Evolutionary conservation across 2,888 invertebrate genomes (phyloP).

Genomic region (Marasmarcha lunaedactyla): DNA sequence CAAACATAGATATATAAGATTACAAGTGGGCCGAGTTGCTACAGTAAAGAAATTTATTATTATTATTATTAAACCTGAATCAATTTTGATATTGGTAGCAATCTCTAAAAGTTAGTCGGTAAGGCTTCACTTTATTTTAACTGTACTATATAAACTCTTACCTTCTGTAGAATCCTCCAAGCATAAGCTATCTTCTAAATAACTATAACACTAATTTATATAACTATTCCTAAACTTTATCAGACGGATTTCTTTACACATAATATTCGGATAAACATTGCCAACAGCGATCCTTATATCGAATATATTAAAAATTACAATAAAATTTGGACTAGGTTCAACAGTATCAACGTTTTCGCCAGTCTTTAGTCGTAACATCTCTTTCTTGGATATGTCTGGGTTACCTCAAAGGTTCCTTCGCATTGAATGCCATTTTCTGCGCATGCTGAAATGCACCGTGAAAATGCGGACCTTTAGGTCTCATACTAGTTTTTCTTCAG

Average conservation of each 20-base stretch:
- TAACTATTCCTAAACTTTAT: too few species aligned
- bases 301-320: conserved; percentile 3
- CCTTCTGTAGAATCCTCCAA: too few species aligned
- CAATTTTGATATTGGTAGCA: too few species aligned
- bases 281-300: conserved; percentile 11
- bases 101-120: too few species aligned
- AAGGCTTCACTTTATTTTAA: too few species aligned
- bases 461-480: conserved; percentile 37
- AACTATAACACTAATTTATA: too few species aligned
- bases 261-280: conserved; percentile 10
- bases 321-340: neutral
- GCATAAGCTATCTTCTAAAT: too few species aligned
- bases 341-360: conserved; percentile 20
- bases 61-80: too few species aligned
- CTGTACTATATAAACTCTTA: too few species aligned
- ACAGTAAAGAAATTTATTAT: too few species aligned
- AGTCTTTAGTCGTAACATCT: conserved; percentile 39
- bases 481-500: conserved; percentile 65
- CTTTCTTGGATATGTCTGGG: conserved; percentile 37
- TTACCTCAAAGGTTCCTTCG: conserved; percentile 24
- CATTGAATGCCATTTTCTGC: conserved; percentile 29
- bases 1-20: too few species aligned
- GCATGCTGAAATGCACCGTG: conserved; percentile 32
- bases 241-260: conserved; percentile 20
- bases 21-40: too few species aligned